Percentiles rank a stretch among this genome's conserved stretches.
phyloP scores from a whole-genome alignment of 2,113 vertebrate species.

The Seriola quinqueradiata region DNA sequence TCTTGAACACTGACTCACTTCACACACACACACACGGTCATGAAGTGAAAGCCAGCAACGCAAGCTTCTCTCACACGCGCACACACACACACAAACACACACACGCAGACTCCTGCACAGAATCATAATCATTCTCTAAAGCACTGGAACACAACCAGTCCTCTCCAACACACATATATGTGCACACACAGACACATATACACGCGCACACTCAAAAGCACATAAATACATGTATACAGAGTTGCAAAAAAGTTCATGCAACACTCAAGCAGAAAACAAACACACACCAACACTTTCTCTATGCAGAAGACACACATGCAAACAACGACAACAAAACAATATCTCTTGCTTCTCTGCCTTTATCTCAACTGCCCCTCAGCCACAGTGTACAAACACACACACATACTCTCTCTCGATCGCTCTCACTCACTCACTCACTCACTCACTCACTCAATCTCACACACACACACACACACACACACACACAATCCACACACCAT shows the following conservation, averaged over 20 bases:
- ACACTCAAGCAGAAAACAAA: slow-evolving; percentile 17
- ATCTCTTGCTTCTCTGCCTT: slow-evolving; percentile 22
- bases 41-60: slow-evolving; percentile 26
- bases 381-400: slow-evolving; percentile 18
- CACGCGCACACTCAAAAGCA: not conserved
- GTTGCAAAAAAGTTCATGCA: slow-evolving; percentile 22
- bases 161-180: not conserved
- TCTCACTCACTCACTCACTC: not conserved
- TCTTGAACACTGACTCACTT: slow-evolving; percentile 39
- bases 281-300: slow-evolving; percentile 2
- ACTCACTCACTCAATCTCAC: not conserved
- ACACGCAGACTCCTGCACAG: not conserved
- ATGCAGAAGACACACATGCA: slow-evolving; percentile 32
- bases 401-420: not conserved
- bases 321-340: slow-evolving; percentile 38
- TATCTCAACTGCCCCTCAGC: slow-evolving; percentile 43
- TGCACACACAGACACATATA: not conserved
- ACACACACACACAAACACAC: slow-evolving; percentile 4
- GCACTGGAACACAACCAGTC: slow-evolving; percentile 20
- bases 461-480: not conserved
- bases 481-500: not conserved
- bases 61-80: not conserved
- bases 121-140: slow-evolving; percentile 38
- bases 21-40: slow-evolving; percentile 1
- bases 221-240: slow-evolving; percentile 5